Conservation (phyloP, 2,113 vertebrate species). For the Cygnus buccinator region DNA sequence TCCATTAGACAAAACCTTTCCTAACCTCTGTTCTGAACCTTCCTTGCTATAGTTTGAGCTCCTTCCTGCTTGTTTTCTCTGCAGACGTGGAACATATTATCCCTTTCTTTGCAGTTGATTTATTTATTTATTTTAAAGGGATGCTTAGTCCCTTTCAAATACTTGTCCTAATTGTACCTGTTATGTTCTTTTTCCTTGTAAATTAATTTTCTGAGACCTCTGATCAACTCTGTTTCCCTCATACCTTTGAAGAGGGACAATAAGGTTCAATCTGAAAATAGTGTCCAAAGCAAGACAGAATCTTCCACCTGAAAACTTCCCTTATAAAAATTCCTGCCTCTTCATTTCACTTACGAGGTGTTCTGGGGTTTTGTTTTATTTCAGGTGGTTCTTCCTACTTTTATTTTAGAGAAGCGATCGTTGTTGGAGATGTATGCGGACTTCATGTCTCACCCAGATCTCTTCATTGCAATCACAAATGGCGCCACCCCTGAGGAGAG, state of each 20-base stretch:
- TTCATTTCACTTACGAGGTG: neutral
- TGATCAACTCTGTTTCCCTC: neutral
- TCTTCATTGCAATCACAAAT: conserved; percentile 88
- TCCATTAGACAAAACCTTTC: neutral
- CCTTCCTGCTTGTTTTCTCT: neutral
- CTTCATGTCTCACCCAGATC: conserved; percentile 97
- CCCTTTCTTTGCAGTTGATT: neutral
- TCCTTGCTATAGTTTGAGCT: neutral
- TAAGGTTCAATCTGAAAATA: neutral
- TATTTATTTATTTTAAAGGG: neutral
- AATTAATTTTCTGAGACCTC: neutral
- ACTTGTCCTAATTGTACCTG: neutral
- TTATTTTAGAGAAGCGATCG: conserved; percentile 97
- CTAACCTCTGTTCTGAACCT: neutral
- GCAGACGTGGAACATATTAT: neutral
- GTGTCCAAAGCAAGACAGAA: neutral
- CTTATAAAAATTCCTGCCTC: neutral
- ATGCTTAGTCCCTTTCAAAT: neutral
- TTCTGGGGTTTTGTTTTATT: conserved; percentile 5
- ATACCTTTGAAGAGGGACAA: neutral
- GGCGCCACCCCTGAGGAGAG: conserved; percentile 88
- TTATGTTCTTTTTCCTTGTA: neutral
- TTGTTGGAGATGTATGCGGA: conserved; percentile 98
- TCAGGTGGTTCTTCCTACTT: conserved; percentile 97
- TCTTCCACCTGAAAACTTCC: neutral